A percentile compares a stretch with the other conserved stretches of the same genome.
These are phyloP conservation scores for Noctua pronuba DNA, from an alignment of 2,888 invertebrate genomes.

Conservation along the genomic window DNA sequence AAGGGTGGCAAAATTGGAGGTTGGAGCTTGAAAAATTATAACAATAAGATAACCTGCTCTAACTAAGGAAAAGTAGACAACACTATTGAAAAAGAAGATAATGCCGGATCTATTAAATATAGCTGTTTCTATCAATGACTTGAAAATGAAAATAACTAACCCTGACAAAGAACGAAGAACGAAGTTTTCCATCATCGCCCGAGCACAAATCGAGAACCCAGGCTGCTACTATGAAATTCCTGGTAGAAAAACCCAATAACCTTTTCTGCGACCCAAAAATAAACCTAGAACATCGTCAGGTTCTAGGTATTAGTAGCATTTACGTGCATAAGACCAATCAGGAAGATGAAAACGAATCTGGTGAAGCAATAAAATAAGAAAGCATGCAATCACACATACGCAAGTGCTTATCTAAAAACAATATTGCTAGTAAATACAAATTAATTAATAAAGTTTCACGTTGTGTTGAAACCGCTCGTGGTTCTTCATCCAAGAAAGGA, in stretches of 20 bases:
- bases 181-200: not conserved
- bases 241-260: not conserved
- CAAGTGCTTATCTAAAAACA: not conserved
- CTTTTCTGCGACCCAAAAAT: not conserved
- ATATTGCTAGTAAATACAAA: slow-evolving; percentile 9
- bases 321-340: not conserved
- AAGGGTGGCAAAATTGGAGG: slow-evolving; percentile 15
- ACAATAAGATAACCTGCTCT: slow-evolving; percentile 17
- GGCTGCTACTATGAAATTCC: not conserved
- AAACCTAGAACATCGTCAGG: not conserved
- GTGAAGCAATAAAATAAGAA: slow-evolving; percentile 3
- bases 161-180: no score
- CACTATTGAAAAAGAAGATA: slow-evolving; percentile 30
- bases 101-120: slow-evolving; percentile 10
- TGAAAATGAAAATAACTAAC: not conserved
- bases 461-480: slow-evolving; percentile 27
- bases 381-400: not conserved
- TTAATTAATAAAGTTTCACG: slow-evolving; percentile 51
- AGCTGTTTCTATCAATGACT: slow-evolving; percentile 19
- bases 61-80: slow-evolving; percentile 32
- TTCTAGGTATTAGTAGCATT: not conserved
- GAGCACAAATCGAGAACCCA: not conserved
- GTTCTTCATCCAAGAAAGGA: slow-evolving; percentile 48
- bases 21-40: not conserved
- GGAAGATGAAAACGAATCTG: not conserved